Evolutionary conservation across 2,888 invertebrate species (phyloP).

Genomic region (Tortrix viridana): DNA sequence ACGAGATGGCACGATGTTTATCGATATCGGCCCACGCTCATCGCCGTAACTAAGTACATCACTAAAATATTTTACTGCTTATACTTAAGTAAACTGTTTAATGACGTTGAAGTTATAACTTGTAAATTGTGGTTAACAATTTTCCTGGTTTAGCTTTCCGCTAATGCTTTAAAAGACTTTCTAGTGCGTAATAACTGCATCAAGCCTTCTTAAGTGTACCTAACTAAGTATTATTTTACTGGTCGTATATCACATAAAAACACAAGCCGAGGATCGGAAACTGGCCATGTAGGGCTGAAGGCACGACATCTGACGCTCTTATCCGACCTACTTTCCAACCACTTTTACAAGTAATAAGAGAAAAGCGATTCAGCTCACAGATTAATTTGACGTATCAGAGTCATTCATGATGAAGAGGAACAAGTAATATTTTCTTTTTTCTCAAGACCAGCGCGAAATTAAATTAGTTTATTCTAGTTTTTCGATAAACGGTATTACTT

Average conservation of each 20-base stretch:
- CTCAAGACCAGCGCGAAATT: too few species aligned
- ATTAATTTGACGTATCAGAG: slow-evolving; percentile 21
- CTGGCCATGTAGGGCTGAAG: slow-evolving; percentile 65
- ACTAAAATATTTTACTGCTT: slow-evolving; percentile 39
- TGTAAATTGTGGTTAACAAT: slow-evolving; percentile 14
- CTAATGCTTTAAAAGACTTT: slow-evolving; percentile 11
- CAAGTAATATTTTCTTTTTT: slow-evolving; percentile 5
- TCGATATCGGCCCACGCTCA: slow-evolving; percentile 45
- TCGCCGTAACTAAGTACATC: slow-evolving; percentile 35
- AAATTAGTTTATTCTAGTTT: too few species aligned
- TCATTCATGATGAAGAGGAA: slow-evolving; percentile 4
- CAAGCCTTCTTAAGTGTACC: slow-evolving; percentile 18
- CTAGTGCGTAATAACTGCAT: slow-evolving; percentile 11
- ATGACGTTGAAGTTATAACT: slow-evolving; percentile 8
- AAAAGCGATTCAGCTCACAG: slow-evolving; percentile 37
- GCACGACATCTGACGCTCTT: slow-evolving; percentile 58
- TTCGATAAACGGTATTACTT: too few species aligned
- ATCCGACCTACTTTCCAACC: slow-evolving; percentile 71
- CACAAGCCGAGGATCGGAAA: slow-evolving; percentile 60
- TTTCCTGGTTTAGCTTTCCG: too few species aligned
- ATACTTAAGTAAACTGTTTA: slow-evolving; percentile 24
- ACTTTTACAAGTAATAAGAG: slow-evolving; percentile 50
- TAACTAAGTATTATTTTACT: slow-evolving; percentile 31
- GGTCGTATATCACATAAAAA: slow-evolving; percentile 46
- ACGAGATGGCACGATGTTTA: slow-evolving; percentile 40